Evolutionary conservation across 2,797 vertebrate genomes (phyloP).

Genomic region (Muraenolepis orangiensis): DNA sequence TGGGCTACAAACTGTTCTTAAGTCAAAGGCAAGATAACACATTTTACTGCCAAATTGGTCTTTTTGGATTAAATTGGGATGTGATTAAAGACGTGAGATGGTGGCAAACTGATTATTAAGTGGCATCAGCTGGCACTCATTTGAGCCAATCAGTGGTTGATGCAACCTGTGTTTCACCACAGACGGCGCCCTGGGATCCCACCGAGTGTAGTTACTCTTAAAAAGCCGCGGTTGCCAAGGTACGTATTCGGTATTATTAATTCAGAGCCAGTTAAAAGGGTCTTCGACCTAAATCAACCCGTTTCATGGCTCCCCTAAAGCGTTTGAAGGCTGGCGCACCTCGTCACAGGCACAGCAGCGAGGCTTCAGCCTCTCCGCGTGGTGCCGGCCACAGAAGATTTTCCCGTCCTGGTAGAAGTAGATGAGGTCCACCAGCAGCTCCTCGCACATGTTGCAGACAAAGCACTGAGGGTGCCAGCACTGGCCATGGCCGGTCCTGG

Average conservation of each 20-base stretch:
- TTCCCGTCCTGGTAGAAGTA: slow-evolving; percentile 98
- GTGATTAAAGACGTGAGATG: background rate
- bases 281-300: slow-evolving; percentile 39
- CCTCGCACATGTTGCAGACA: slow-evolving; percentile 89
- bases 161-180: background rate
- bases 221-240: background rate
- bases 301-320: slow-evolving; percentile 33
- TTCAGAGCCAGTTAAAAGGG: slow-evolving; percentile 20
- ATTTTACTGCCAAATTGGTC: background rate
- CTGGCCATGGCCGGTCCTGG: slow-evolving; percentile 85
- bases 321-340: slow-evolving; percentile 75
- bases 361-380: slow-evolving; percentile 92
- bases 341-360: slow-evolving; percentile 96
- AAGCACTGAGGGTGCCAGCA: slow-evolving; percentile 99
- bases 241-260: background rate
- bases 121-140: background rate
- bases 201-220: background rate
- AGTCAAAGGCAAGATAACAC: background rate
- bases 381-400: slow-evolving; percentile 95
- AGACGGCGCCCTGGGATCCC: background rate
- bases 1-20: no score
- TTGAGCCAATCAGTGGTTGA: background rate
- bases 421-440: slow-evolving; percentile 95
- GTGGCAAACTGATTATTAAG: background rate
- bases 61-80: background rate